Base-by-base conservation (phyloP, 2,113 vertebrate genomes). In the Malurus alboscapulatus region DNA sequence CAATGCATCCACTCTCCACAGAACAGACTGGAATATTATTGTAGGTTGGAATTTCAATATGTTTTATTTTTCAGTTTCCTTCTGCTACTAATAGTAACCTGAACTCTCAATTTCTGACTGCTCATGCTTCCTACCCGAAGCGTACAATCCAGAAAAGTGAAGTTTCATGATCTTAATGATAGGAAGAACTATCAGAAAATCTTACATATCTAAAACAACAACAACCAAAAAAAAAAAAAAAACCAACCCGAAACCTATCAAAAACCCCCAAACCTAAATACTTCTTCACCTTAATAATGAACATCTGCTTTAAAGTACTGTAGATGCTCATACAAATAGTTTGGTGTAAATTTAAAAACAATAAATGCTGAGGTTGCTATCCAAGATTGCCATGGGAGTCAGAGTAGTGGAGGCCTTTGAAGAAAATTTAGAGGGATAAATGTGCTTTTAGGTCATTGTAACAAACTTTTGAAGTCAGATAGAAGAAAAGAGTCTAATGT, bases 1-100 rank as follows among this genome's bases (percentile, higher is more conserved):
- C 97, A 95, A 93, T 93, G 91, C 88, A 94, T 90, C 94, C 74
- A 53, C 65, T 79, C 58, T 93, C n/a, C n/a, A 22, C 29, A 86
- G 91, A 82, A 67, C 34, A 18, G 34, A 91, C 78, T 45, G 61
- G 74, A 94, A 86, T 95, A 95, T 92, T 78, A 59, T 29, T 77
- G 67, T 21, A 79, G 90, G 92, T 94, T 86, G 94, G 72, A 91
- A 73, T 89, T 95, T 85, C 88, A 84, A 50, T 58, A 40, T 7
- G 5, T 85, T 68, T 94, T 93, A 68, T 87, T 94, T 93, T 94
- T 84, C 79, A 63, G 76, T 72, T 91, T 91, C 14, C 17, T 92
- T 47, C 38, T 63, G 72, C 65, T 59, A 32, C 76, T 94, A 92
- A 66, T 89, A 80, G 38, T 67, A 88, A 71, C 27, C 34, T n/a